A percentile compares a stretch with the other conserved stretches of the same genome.
These are phyloP conservation scores for Actenoides hombroni DNA, from an alignment of 2,113 vertebrate genomes.

Conservation along the genomic window DNA sequence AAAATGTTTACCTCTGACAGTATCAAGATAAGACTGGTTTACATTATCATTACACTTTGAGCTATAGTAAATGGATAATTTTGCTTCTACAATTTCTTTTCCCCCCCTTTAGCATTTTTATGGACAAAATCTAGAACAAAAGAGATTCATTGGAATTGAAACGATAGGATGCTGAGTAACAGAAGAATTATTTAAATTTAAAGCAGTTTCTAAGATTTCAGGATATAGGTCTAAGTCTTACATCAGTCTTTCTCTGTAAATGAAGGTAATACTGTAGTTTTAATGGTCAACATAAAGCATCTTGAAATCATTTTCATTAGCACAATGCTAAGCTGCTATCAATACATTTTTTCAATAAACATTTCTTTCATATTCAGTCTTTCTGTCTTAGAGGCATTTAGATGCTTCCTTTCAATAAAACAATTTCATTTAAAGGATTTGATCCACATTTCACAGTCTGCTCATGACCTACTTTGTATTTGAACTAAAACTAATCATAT, in stretches of 20 bases:
- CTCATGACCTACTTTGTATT: conserved; percentile 41
- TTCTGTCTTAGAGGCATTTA: not conserved
- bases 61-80: not conserved
- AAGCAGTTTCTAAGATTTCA: not conserved
- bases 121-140: not conserved
- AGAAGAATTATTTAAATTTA: not conserved
- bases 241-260: not conserved
- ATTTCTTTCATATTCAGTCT: conserved; percentile 3
- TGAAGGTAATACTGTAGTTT: not conserved
- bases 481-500: conserved; percentile 36
- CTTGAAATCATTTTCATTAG: not conserved
- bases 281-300: not conserved
- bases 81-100: not conserved
- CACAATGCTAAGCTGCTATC: not conserved
- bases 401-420: conserved; percentile 20
- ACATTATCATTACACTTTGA: not conserved
- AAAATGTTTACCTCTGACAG: not conserved
- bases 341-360: not conserved
- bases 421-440: conserved; percentile 43
- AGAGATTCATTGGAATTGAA: not conserved
- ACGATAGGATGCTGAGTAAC: not conserved
- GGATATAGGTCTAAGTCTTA: not conserved
- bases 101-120: not conserved
- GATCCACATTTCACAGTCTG: conserved; percentile 39
- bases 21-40: not conserved